These are phyloP conservation scores for Melierax canorus DNA, from an alignment of 2,113 vertebrate species.

Conservation along the genomic window DNA sequence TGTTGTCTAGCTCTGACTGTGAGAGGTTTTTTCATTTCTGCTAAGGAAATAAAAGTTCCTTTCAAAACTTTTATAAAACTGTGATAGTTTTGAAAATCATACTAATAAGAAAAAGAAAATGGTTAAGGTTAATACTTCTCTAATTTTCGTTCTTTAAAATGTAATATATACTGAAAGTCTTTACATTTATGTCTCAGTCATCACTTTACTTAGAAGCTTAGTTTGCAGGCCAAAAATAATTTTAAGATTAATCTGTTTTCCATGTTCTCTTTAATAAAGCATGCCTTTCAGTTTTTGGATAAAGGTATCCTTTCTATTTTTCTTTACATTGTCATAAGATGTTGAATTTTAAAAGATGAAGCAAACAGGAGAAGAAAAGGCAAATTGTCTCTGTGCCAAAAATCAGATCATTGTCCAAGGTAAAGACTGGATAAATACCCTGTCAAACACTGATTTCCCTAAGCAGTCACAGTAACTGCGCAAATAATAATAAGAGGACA, in stretches of 20 bases:
- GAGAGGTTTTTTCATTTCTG: background rate
- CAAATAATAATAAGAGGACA: background rate
- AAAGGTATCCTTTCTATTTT: background rate
- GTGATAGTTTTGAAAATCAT: background rate
- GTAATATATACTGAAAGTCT: background rate
- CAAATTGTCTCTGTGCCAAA: background rate
- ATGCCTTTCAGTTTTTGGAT: background rate
- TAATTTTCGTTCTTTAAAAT: background rate
- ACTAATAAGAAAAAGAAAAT: background rate
- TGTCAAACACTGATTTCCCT: background rate
- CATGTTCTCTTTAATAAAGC: background rate
- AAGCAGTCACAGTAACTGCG: background rate
- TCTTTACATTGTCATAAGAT: background rate
- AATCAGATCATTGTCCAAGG: background rate
- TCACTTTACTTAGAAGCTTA: background rate
- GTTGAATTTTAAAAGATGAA: background rate
- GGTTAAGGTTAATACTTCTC: background rate
- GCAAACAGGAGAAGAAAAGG: background rate
- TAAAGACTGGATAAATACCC: background rate
- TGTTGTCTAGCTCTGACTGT: background rate
- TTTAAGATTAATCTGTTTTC: background rate
- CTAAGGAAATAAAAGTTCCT: background rate
- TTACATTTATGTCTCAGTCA: background rate
- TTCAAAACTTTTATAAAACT: background rate
- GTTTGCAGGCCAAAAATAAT: background rate